phyloP scores from a whole-genome alignment of 2,113 vertebrate genomes.

The Ammodytes dubius region DNA sequence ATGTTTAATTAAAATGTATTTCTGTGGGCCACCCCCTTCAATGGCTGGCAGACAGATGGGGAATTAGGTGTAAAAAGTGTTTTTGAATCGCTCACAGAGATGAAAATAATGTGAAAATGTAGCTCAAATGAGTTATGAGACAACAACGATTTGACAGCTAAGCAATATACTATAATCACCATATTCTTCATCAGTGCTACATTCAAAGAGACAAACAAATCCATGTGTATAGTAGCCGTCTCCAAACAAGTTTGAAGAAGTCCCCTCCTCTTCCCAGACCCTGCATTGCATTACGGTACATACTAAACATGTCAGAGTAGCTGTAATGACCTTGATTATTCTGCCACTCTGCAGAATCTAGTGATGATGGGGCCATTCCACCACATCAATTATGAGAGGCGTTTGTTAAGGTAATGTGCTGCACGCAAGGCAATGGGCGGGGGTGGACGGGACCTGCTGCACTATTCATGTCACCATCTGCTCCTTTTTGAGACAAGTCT shows the following conservation, averaged over 20 bases:
- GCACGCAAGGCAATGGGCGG: constrained; percentile 73
- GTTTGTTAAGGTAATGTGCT: constrained; percentile 81
- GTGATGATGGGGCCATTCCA: constrained; percentile 68
- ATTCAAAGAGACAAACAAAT: constrained; percentile 2
- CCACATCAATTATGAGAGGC: constrained; percentile 80
- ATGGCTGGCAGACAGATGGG: constrained; percentile 43
- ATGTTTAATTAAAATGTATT: constrained; percentile 82
- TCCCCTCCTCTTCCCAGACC: not conserved
- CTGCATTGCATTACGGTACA: not conserved
- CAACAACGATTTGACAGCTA: not conserved
- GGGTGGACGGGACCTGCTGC: constrained; percentile 71
- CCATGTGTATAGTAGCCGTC: not conserved
- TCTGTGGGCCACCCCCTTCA: constrained; percentile 45
- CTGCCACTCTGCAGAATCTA: constrained; percentile 70
- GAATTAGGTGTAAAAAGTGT: constrained; percentile 43
- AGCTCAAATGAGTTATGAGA: not conserved
- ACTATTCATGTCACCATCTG: constrained; percentile 86
- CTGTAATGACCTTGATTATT: constrained; percentile 75
- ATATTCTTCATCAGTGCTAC: not conserved
- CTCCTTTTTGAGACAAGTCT: constrained; percentile 69
- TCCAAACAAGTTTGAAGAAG: constrained; percentile 22
- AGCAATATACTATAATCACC: not conserved
- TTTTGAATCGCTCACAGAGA: constrained; percentile 47
- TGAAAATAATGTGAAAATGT: constrained; percentile 26
- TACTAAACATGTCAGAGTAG: constrained; percentile 37